Conservation (phyloP, 2,888 invertebrate species). For the Trichogramma evanescens region DNA sequence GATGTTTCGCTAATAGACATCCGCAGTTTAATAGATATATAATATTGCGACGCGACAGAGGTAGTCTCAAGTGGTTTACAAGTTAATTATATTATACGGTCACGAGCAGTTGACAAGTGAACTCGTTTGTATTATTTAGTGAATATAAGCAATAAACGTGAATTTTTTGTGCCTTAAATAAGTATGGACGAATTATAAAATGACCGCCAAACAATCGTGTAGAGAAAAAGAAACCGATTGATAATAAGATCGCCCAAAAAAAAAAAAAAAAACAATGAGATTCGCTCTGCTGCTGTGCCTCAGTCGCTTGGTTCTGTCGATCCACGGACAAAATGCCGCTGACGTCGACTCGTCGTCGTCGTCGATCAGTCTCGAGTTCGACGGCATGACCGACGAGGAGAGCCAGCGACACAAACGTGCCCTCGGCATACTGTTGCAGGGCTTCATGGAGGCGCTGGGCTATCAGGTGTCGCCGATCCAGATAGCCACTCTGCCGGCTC, state of each 20-base stretch:
- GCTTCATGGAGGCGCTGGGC: slow-evolving; percentile 40
- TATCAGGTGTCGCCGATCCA: slow-evolving; percentile 37
- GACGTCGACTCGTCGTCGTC: too few relatives aligned
- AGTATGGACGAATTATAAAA: background rate
- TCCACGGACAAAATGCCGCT: too few relatives aligned
- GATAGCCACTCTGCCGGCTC: slow-evolving; percentile 36
- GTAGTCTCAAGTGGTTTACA: too few relatives aligned
- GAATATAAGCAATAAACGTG: background rate
- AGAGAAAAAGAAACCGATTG: background rate
- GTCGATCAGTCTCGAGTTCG: too few relatives aligned
- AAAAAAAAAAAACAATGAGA: slow-evolving; percentile 1
- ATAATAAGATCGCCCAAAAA: background rate
- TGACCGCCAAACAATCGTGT: background rate
- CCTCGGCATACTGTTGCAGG: slow-evolving; percentile 39
- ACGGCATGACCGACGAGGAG: background rate
- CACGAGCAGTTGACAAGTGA: background rate
- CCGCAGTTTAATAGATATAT: too few relatives aligned
- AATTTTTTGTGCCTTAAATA: background rate
- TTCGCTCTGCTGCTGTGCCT: slow-evolving; percentile 4
- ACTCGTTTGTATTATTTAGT: background rate
- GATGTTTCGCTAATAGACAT: background rate
- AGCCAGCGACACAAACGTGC: slow-evolving; percentile 31
- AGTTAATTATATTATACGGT: too few relatives aligned
- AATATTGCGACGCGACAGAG: too few relatives aligned
- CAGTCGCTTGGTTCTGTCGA: background rate